Evolutionary conservation across 2,113 vertebrate genomes (phyloP).

Genomic region (Psephotus haematonotus): DNA sequence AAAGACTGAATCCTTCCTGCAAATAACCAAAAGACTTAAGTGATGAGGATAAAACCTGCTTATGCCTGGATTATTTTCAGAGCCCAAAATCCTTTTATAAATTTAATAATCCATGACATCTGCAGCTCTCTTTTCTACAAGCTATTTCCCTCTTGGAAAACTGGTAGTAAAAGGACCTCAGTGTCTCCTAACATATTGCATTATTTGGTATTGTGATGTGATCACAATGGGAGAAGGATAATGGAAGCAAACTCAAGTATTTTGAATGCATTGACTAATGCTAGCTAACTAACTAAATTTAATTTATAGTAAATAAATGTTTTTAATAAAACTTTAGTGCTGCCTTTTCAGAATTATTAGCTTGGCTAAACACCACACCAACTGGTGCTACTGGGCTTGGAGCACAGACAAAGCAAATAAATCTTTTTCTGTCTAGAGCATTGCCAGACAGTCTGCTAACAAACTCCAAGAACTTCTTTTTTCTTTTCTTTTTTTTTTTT

Average conservation of each 20-base stretch:
- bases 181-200: not conserved
- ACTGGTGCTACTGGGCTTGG: not conserved
- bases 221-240: not conserved
- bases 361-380: not conserved
- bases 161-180: not conserved
- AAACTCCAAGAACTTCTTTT: not conserved
- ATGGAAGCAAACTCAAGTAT: not conserved
- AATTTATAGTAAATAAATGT: not conserved
- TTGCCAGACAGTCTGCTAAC: not conserved
- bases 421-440: not conserved
- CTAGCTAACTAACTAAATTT: not conserved
- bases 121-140: not conserved
- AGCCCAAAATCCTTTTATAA: not conserved
- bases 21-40: not conserved
- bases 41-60: not conserved
- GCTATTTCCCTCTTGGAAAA: not conserved
- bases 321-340: not conserved
- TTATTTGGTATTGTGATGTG: not conserved
- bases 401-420: not conserved
- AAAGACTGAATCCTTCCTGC: not conserved
- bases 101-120: slow-evolving; percentile 7
- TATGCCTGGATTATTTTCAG: slow-evolving; percentile 8
- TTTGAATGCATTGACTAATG: not conserved
- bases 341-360: not conserved
- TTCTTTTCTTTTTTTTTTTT: not conserved